phyloP scores from a whole-genome alignment of 2,888 invertebrate species.

The Rhagonycha fulva region DNA sequence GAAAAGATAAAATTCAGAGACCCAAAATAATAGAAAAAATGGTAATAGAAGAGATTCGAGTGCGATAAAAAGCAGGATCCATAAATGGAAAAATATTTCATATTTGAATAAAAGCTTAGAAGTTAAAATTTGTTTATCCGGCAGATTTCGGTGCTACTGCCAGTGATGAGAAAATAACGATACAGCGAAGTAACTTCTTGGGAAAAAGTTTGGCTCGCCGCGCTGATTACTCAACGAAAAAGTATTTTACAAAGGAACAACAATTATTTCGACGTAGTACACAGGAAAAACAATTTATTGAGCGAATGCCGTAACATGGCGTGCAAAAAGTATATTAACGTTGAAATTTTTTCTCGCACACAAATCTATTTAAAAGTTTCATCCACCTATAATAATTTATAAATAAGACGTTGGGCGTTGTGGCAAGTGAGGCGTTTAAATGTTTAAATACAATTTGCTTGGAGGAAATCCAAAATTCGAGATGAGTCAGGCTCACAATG shows the following conservation, averaged over 20 bases:
- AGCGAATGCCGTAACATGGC: not conserved
- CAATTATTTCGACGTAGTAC: not conserved
- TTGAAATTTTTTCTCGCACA: not conserved
- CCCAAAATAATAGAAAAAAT: not conserved
- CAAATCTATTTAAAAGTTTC: not conserved
- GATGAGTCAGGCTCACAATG: slow-evolving; percentile 21
- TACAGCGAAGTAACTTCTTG: not conserved
- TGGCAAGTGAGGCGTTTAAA: slow-evolving; percentile 2
- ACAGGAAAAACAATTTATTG: not conserved
- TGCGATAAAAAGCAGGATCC: not conserved
- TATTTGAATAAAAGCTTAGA: not conserved
- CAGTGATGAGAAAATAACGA: not conserved
- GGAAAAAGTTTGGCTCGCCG: not conserved
- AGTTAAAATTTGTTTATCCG: not conserved
- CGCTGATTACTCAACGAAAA: not conserved
- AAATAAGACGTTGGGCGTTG: slow-evolving; percentile 5
- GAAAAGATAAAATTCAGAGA: too few species aligned
- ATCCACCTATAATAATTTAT: not conserved
- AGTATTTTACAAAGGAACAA: not conserved
- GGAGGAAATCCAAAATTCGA: slow-evolving; percentile 19
- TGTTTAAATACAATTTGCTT: slow-evolving; percentile 12
- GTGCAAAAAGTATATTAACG: not conserved
- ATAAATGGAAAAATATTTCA: not conserved
- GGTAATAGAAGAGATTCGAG: not conserved
- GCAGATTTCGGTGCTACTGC: not conserved